A percentile compares a stretch with the other conserved stretches of the same genome.
These are phyloP conservation scores for Drosophila bunnanda DNA, from an alignment of 2,888 invertebrate species.

Conservation along the genomic window DNA sequence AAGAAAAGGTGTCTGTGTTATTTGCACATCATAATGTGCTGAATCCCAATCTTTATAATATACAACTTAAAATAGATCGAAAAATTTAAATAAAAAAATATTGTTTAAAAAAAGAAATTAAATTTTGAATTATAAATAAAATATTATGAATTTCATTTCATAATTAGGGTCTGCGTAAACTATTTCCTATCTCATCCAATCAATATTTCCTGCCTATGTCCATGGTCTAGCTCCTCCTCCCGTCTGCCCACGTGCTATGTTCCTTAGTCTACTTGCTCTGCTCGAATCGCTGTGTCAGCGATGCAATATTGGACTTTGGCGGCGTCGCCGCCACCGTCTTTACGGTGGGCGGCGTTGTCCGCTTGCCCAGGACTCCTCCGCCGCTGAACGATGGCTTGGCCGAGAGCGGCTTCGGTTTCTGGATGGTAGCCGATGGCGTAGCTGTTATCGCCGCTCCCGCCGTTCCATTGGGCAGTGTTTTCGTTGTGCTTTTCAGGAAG, in stretches of 20 bases:
- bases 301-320: conserved; percentile 72
- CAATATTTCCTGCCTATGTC: conserved; percentile 12
- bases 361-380: conserved; percentile 50
- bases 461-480: conserved; percentile 74
- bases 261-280: conserved; percentile 60
- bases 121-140: conserved; percentile 1
- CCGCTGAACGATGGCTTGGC: conserved; percentile 79
- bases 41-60: background rate
- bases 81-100: background rate
- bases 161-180: background rate
- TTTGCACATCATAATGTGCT: background rate
- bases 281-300: conserved; percentile 80
- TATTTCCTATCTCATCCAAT: background rate
- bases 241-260: background rate
- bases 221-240: conserved; percentile 18
- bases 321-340: conserved; percentile 50
- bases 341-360: conserved; percentile 71
- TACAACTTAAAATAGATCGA: background rate
- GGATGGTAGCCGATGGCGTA: conserved; percentile 77
- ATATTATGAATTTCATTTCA: background rate
- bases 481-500: conserved; percentile 62
- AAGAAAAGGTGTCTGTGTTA: too few species aligned
- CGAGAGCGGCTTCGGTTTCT: conserved; percentile 81
- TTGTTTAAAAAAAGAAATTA: background rate
- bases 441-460: conserved; percentile 51